Percentiles rank a stretch among this genome's conserved stretches.
These are phyloP conservation scores for Clytia hemisphaerica DNA, from an alignment of 30 jellyfish, hydroid and myxozoan genomes.

Conservation along the genomic window DNA sequence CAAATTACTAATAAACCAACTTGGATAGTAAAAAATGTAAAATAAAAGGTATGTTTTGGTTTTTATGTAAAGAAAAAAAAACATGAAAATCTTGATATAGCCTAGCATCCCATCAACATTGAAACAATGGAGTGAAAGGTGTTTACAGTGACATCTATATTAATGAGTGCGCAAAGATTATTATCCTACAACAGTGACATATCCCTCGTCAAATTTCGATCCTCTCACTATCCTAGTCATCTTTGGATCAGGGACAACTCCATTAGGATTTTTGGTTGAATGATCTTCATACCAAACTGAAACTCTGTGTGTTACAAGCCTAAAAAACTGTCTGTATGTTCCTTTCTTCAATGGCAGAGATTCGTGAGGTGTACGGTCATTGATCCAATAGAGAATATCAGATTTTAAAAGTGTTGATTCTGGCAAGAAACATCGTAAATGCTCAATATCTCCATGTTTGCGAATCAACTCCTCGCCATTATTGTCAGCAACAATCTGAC, in stretches of 20 bases:
- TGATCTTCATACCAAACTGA: constrained; percentile 72
- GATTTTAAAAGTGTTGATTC: constrained; percentile 24
- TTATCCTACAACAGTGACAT: constrained; percentile 7
- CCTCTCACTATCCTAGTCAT: constrained; percentile 46
- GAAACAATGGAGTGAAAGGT: no score
- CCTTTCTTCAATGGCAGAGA: constrained; percentile 37
- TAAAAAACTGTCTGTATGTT: constrained; percentile 45
- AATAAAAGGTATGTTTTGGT: no score
- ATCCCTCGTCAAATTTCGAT: constrained; percentile 35
- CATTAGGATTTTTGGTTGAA: constrained; percentile 58
- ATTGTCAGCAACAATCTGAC: constrained; percentile 6
- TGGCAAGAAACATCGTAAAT: constrained; percentile 39
- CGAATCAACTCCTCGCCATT: constrained; percentile 34
- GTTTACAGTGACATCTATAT: no score
- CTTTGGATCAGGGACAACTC: constrained; percentile 41
- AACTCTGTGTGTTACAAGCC: constrained; percentile 57
- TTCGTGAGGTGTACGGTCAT: constrained; percentile 80
- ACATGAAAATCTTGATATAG: no score
- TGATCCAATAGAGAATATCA: constrained; percentile 47
- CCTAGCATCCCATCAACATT: no score
- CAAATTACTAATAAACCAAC: no score
- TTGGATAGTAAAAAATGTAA: no score
- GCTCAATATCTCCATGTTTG: constrained; percentile 53
- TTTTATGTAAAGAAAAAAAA: no score
- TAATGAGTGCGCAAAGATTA: no score